Percentiles rank a stretch among this genome's conserved stretches.
phyloP scores from a whole-genome alignment of 2,888 invertebrate species.

The Entomobrya proxima region DNA sequence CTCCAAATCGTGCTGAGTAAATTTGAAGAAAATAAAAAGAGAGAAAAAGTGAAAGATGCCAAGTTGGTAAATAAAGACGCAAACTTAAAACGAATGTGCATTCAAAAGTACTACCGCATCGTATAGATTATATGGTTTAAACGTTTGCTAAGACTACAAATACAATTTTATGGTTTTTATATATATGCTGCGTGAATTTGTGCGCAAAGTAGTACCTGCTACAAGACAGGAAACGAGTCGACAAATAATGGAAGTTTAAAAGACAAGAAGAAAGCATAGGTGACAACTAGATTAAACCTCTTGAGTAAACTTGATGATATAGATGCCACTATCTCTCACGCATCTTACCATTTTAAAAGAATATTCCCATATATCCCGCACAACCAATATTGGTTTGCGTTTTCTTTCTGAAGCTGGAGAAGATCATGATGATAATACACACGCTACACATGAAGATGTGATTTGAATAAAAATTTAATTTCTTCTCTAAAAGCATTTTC shows the following conservation, averaged over 20 bases:
- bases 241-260: constrained; percentile 49
- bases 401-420: too few species aligned
- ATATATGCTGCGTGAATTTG: too few species aligned
- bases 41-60: constrained; percentile 21
- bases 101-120: neutral
- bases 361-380: neutral
- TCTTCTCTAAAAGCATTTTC: constrained; percentile 66
- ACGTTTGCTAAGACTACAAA: constrained; percentile 22
- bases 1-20: constrained; percentile 56
- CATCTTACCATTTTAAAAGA: constrained; percentile 16
- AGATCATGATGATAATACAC: too few species aligned
- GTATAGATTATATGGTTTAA: neutral
- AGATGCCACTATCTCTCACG: constrained; percentile 51
- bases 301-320: constrained; percentile 65
- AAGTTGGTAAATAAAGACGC: constrained; percentile 47
- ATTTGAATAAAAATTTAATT: constrained; percentile 72
- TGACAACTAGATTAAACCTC: constrained; percentile 69
- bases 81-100: constrained; percentile 4
- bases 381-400: too few species aligned
- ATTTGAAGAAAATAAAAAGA: constrained; percentile 2
- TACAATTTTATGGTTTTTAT: neutral
- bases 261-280: constrained; percentile 62
- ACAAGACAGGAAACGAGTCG: constrained; percentile 39
- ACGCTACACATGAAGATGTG: constrained; percentile 52
- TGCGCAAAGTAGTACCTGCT: neutral